These are phyloP conservation scores for Drosophila niveifrons DNA, from an alignment of 2,888 invertebrate genomes.

Conservation along the genomic window DNA sequence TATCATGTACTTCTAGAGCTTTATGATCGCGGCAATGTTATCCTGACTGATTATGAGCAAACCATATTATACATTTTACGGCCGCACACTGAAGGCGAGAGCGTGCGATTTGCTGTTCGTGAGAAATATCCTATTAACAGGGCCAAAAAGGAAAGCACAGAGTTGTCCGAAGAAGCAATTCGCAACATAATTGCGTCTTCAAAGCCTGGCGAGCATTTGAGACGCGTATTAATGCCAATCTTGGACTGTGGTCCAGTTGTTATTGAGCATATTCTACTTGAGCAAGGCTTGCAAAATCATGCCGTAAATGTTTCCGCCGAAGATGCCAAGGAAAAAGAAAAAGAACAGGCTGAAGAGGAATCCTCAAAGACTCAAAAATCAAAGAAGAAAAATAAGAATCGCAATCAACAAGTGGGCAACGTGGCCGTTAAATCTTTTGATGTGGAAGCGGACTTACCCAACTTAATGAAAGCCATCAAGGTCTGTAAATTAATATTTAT, in stretches of 20 bases:
- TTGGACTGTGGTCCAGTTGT: constrained; percentile 96
- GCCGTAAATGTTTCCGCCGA: constrained; percentile 10
- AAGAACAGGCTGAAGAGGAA: constrained; percentile 10
- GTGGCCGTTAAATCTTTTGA: constrained; percentile 86
- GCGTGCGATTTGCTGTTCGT: constrained; percentile 94
- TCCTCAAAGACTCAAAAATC: constrained; percentile 32
- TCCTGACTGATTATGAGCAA: constrained; percentile 96
- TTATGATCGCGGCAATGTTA: constrained; percentile 98
- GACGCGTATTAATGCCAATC: constrained; percentile 92
- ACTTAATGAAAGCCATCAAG: constrained; percentile 88
- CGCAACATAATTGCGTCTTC: constrained; percentile 88
- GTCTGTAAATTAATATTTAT: constrained; percentile 82
- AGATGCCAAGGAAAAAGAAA: neutral
- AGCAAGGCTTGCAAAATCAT: constrained; percentile 55
- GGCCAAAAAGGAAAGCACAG: constrained; percentile 88
- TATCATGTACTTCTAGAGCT: constrained; percentile 98
- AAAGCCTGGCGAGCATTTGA: constrained; percentile 91
- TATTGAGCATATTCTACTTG: constrained; percentile 93
- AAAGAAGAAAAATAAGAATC: constrained; percentile 57
- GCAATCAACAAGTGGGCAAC: constrained; percentile 16
- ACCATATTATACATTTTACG: constrained; percentile 96
- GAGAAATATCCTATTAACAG: constrained; percentile 95
- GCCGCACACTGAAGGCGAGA: constrained; percentile 96
- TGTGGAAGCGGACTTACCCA: constrained; percentile 87
- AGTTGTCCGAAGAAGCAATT: constrained; percentile 86